These are phyloP conservation scores for Lagopus leucura DNA, from an alignment of 2,113 vertebrate genomes.

Conservation along the genomic window DNA sequence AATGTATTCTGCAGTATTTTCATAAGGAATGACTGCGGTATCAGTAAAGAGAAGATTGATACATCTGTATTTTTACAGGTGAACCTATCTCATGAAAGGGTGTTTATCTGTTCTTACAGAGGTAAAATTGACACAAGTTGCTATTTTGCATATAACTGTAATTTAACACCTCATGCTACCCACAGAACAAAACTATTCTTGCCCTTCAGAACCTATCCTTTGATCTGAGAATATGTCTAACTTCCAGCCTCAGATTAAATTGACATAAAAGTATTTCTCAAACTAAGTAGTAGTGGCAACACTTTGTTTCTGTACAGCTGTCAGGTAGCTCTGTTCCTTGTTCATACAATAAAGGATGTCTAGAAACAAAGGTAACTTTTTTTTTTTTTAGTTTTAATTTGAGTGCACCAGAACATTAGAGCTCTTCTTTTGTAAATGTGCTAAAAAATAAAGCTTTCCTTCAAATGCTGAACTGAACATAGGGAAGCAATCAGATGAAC, in stretches of 20 bases:
- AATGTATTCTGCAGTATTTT: background rate
- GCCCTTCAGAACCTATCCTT: background rate
- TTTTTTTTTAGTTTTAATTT: background rate
- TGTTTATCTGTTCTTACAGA: background rate
- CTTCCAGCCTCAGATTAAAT: background rate
- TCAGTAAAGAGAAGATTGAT: background rate
- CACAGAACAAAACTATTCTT: background rate
- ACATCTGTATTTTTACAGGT: background rate
- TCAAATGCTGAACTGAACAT: background rate
- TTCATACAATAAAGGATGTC: background rate
- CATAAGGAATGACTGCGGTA: background rate
- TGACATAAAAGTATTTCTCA: background rate
- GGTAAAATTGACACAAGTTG: background rate
- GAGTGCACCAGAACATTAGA: background rate
- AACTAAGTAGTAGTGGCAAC: background rate
- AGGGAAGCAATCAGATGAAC: background rate
- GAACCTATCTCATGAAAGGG: background rate
- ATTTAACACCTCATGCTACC: background rate
- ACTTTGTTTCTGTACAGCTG: background rate
- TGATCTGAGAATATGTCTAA: background rate
- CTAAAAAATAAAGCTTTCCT: background rate
- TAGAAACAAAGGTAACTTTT: background rate
- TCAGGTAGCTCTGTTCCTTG: background rate
- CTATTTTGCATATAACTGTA: background rate
- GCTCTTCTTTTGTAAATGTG: background rate